Evolutionary conservation across 2,888 invertebrate species (phyloP), one percentile per base, ranked within the genome.

Genomic region (Thera britannica): DNA sequence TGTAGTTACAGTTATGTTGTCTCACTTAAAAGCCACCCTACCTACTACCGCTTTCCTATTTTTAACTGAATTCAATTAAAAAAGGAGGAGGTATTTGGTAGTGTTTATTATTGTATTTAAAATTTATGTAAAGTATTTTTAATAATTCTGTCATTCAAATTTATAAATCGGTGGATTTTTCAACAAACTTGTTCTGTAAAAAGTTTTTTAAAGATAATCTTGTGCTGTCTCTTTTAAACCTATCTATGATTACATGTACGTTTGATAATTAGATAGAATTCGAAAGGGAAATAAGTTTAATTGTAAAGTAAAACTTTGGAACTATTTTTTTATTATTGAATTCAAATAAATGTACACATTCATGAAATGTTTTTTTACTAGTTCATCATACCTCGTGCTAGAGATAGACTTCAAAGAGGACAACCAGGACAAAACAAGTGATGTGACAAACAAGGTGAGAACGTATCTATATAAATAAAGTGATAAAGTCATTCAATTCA

Each of bases 311-410:
- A 64, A 61, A 49, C 58, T 38, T 60, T 55, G 12, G 44, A 58
- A 62, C 54, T 68, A 63, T 71, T 65, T 68, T 68, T 66, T 65
- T 8, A 68, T 48, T 23, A 62, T 63, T 61, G 60, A 68, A 65
- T 55, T 49, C 8, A 55, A 58, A 68, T 62, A 23, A 41, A 61
- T 61, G 56, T 67, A 62, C 54, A 51, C 52, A 34, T 0, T 9
- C 34, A 49, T 49, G 38, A 35, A 1, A 38, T 23, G 4, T n/a
- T 12, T 8, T 36, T 48, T 12, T 56, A 12, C 52, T 49, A 51
- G 8, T 7, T 9, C 9, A 9, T 44, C 44, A 44, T 6, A 44
- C 4, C 41, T 44, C 41, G 2, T 7, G 36, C 36, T 38, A 4
- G 4, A 38, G 36, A 38, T 4, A 38, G 36, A 38, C 36, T 38